phyloP scores from a whole-genome alignment of 2,888 invertebrate species.

The Encarsia formosa region DNA sequence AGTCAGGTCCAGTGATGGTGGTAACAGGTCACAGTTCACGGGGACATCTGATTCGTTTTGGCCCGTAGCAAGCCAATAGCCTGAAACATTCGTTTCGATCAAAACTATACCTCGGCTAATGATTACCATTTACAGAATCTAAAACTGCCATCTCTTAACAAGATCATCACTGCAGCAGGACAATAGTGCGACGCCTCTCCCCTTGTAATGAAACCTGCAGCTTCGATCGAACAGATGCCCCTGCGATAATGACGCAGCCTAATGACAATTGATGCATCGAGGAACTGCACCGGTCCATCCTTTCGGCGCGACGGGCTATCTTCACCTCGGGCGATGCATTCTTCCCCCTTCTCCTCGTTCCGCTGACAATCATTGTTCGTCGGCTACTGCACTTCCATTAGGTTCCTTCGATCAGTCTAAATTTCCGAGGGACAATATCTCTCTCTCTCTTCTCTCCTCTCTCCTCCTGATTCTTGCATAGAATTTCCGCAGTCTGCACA shows the following conservation, averaged over 20 bases:
- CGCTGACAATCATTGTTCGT: constrained; percentile 12
- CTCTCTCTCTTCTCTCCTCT: background rate
- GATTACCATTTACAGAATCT: no score
- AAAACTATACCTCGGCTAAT: no score
- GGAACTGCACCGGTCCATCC: constrained; percentile 35
- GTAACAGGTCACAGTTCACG: no score
- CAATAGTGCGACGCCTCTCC: no score
- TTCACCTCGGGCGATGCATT: constrained; percentile 11
- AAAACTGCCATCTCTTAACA: no score
- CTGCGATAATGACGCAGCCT: constrained; percentile 47
- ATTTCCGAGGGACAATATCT: constrained; percentile 21
- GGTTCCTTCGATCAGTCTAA: constrained; percentile 25
- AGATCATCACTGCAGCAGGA: no score
- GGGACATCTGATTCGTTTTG: no score
- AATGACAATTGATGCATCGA: constrained; percentile 48
- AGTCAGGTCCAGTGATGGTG: no score
- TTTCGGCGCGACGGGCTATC: background rate
- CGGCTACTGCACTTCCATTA: constrained; percentile 23
- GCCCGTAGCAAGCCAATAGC: no score
- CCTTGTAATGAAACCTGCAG: constrained; percentile 13
- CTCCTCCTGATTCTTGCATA: constrained; percentile 2
- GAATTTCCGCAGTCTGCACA: constrained; percentile 9
- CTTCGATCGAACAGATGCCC: constrained; percentile 15
- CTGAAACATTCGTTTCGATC: no score
- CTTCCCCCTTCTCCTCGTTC: background rate